Base-by-base conservation (phyloP, 2,888 invertebrate species). In the Apodemia duryi region DNA sequence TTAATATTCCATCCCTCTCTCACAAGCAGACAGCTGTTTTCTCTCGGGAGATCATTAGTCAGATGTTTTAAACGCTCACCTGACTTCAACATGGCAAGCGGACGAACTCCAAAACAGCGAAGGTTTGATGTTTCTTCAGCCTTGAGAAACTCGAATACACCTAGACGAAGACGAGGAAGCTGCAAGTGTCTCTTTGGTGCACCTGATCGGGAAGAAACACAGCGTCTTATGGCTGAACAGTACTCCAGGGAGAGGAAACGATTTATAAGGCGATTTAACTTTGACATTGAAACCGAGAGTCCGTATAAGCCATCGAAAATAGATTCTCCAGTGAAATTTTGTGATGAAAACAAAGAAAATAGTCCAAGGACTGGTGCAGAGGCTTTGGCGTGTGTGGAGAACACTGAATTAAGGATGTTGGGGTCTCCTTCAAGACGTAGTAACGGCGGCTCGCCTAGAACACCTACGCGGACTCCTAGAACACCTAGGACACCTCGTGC, bases 151-250 rank as follows among this genome's bases (percentile, higher is more conserved):
- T 75, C 80, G 6, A 88, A 87, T 67, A 82, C 85, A 2, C 84
- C 87, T 11, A 83, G 91, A 65, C 82, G 90, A 68, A 81, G 89
- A 49, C 83, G 92, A 4, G 88, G 90, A 63, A 88, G 89, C 75
- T 92, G 92, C 81, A 92, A 92, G 77, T 94, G 94, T 75, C 80
- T 95, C 3, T 95, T 95, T 73, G 94, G 94, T 9, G 88, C 90
- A 1, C 92, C 94, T 11, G 93, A 93, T 73, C 80, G 93, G 5
- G 92, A 92, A 38, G 94, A 94, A 65, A 94, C 94, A 5, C 90
- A 85, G 64, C 88, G 92, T 51, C 79, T 94, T 73, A 86, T 94
- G 71, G 92, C 93, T 49, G 94, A 94, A 67, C 93, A 94, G 69
- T 89, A 94, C 66, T 87, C 92, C 52, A 82, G 89, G 67, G 94